These are phyloP conservation scores for Drosophila ezoana DNA, from an alignment of 2,888 invertebrate genomes.

Conservation along the genomic window DNA sequence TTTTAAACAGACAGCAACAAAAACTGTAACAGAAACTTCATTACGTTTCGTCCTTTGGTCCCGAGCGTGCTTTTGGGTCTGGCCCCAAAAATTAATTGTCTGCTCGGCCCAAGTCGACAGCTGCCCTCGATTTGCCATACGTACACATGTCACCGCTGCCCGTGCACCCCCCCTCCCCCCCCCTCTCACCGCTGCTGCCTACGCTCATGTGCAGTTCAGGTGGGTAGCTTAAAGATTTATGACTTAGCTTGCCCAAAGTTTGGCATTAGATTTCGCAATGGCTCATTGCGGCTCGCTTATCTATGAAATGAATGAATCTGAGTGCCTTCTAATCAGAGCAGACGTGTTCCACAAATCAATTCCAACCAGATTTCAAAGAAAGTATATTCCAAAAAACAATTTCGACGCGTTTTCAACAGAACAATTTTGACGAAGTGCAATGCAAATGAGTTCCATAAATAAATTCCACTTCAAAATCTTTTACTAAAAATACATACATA, in stretches of 20 bases:
- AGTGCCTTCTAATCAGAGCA: conserved; percentile 34
- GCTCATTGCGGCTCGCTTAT: conserved; percentile 70
- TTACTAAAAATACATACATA: too few relatives aligned
- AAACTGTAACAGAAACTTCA: conserved; percentile 51
- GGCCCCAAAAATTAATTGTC: conserved; percentile 74
- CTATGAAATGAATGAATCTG: conserved; percentile 69
- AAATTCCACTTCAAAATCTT: not conserved
- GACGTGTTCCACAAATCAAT: conserved; percentile 22
- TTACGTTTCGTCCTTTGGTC: conserved; percentile 38
- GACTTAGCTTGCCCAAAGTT: conserved; percentile 67
- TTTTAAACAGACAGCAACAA: conserved; percentile 47
- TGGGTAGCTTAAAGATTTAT: conserved; percentile 75
- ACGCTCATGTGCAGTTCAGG: conserved; percentile 21
- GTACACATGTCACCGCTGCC: conserved; percentile 61
- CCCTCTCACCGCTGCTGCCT: not conserved
- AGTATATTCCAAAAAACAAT: conserved; percentile 6
- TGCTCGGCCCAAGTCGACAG: conserved; percentile 61
- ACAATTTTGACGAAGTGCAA: not conserved
- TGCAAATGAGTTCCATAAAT: conserved; percentile 6
- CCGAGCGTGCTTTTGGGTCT: conserved; percentile 28
- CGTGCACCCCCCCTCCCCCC: not conserved
- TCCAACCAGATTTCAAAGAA: not conserved
- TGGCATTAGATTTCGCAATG: conserved; percentile 65
- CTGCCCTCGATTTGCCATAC: conserved; percentile 65
- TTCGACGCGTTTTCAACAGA: not conserved